Evolutionary conservation across 2,888 invertebrate species (phyloP).

Genomic region (Zele albiditarsus): DNA sequence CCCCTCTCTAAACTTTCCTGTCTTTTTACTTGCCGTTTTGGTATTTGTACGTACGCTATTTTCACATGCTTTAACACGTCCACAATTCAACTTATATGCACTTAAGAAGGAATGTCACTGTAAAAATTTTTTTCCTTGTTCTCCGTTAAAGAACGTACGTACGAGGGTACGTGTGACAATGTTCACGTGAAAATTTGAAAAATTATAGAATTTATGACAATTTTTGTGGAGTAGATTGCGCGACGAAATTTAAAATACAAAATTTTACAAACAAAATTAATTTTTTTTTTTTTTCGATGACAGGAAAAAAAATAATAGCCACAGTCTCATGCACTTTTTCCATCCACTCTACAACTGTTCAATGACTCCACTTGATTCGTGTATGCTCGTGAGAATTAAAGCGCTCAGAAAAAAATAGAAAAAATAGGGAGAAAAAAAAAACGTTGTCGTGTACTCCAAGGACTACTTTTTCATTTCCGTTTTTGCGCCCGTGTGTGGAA

Average conservation of each 20-base stretch:
- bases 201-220: too few species aligned
- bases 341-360: background rate
- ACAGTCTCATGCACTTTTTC: too few species aligned
- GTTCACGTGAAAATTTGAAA: too few species aligned
- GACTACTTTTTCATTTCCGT: slow-evolving; percentile 16
- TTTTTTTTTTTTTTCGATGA: too few species aligned
- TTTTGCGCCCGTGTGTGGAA: background rate
- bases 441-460: background rate
- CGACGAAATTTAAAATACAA: too few species aligned
- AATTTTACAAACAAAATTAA: too few species aligned
- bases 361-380: slow-evolving; percentile 16
- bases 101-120: background rate
- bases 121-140: background rate
- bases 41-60: slow-evolving; percentile 37
- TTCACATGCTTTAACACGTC: slow-evolving; percentile 31
- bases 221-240: too few species aligned
- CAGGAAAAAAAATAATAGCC: too few species aligned
- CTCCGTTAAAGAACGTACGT: too few species aligned
- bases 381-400: background rate
- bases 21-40: slow-evolving; percentile 11
- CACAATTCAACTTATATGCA: slow-evolving; percentile 21
- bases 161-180: too few species aligned
- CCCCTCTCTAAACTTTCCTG: slow-evolving; percentile 26
- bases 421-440: background rate
- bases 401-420: background rate